Percentiles rank a stretch among this genome's conserved stretches.
phyloP scores from a whole-genome alignment of 2,797 vertebrate genomes.

The Poecilia velifera region DNA sequence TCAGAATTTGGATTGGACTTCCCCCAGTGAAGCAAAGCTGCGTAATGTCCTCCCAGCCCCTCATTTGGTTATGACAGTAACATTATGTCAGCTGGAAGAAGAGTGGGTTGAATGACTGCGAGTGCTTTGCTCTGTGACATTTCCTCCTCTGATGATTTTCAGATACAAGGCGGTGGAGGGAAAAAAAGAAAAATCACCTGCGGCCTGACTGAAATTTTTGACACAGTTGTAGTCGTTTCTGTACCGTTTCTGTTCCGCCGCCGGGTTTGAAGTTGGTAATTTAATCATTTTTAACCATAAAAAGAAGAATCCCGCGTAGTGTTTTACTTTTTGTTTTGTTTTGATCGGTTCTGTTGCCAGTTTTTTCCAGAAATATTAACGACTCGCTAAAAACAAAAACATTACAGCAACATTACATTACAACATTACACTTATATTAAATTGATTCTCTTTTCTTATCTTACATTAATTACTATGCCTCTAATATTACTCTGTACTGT shows the following conservation, averaged over 20 bases:
- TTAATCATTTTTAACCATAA: not conserved
- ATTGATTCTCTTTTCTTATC: not conserved
- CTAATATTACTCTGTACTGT: not conserved
- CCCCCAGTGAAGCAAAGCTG: constrained; percentile 58
- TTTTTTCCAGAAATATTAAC: not conserved
- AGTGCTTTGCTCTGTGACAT: constrained; percentile 70
- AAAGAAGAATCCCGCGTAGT: not conserved
- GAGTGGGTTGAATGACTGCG: constrained; percentile 59
- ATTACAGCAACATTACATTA: not conserved
- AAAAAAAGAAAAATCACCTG: constrained; percentile 18
- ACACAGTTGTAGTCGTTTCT: not conserved
- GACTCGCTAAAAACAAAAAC: not conserved
- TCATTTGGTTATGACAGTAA: constrained; percentile 76
- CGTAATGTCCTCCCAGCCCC: constrained; percentile 42
- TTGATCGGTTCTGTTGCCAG: not conserved
- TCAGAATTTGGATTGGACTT: constrained; percentile 71
- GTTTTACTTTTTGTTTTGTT: not conserved
- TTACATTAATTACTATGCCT: not conserved
- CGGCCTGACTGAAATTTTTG: not conserved
- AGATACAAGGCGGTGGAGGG: constrained; percentile 48
- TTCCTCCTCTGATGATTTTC: constrained; percentile 71
- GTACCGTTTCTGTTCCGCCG: not conserved
- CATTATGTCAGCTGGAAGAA: constrained; percentile 66
- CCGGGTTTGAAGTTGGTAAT: not conserved
- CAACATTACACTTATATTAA: not conserved